Percentiles rank a stretch among this genome's conserved stretches.
Conservation (phyloP, 2,888 invertebrate species). For the Lasioglossum vierecki region DNA sequence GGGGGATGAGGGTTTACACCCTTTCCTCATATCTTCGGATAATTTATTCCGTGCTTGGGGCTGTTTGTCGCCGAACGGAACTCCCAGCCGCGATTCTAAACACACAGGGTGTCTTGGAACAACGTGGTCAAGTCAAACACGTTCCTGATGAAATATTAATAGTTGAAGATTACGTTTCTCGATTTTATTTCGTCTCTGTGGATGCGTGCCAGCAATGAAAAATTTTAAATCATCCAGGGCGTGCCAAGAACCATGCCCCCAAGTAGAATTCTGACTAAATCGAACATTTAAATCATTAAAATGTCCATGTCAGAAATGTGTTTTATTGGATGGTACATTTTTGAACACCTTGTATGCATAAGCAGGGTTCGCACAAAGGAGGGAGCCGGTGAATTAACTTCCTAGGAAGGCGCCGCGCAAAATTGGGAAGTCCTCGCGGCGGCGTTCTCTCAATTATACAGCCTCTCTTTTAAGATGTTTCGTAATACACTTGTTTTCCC, state of each 20-base stretch:
- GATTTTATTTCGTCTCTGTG: background rate
- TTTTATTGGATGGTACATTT: background rate
- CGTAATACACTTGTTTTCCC: background rate
- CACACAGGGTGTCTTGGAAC: background rate
- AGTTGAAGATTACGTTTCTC: background rate
- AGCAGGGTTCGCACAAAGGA: background rate
- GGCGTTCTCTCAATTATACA: background rate
- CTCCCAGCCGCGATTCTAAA: background rate
- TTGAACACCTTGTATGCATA: background rate
- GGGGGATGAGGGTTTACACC: background rate
- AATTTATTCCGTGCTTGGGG: slow-evolving; percentile 38
- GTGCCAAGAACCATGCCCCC: too few species aligned
- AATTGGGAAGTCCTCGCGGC: background rate
- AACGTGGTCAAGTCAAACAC: background rate
- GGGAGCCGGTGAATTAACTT: background rate
- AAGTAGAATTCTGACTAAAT: background rate
- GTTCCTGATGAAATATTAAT: background rate
- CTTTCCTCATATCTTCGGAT: slow-evolving; percentile 23
- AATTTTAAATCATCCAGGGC: background rate
- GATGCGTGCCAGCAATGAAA: background rate
- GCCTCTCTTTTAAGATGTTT: background rate
- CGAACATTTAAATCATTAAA: too few species aligned
- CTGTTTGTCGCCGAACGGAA: slow-evolving; percentile 19
- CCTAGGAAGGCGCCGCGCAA: background rate
- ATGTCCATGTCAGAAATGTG: background rate